Evolutionary conservation across 2,888 invertebrate genomes (phyloP).

Genomic region (Stegana nigrithorax): DNA sequence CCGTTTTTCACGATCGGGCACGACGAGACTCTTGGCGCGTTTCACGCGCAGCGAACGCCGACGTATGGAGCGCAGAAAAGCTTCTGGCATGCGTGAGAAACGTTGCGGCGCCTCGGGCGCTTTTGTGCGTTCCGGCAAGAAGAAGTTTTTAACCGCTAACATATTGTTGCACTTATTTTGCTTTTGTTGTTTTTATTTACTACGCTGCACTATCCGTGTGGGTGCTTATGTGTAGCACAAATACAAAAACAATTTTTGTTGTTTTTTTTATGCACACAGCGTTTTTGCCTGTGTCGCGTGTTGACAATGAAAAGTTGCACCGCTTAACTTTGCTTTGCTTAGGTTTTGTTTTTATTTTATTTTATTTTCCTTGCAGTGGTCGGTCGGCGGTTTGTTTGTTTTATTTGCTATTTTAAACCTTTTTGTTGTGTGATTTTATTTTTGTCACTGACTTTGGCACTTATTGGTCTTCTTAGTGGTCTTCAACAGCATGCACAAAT

Average conservation of each 20-base stretch:
- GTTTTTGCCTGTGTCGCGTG: too few species aligned
- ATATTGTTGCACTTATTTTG: slow-evolving; percentile 60
- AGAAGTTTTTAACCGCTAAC: slow-evolving; percentile 81
- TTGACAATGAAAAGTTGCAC: slow-evolving; percentile 11
- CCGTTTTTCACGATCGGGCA: slow-evolving; percentile 77
- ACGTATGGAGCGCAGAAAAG: slow-evolving; percentile 78
- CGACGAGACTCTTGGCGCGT: slow-evolving; percentile 79
- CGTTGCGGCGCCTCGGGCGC: slow-evolving; percentile 72
- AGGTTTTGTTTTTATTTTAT: slow-evolving; percentile 28
- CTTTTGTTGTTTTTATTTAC: slow-evolving; percentile 15
- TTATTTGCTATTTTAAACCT: slow-evolving; percentile 25
- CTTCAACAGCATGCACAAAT: not conserved
- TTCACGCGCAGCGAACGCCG: slow-evolving; percentile 79
- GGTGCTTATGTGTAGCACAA: slow-evolving; percentile 23
- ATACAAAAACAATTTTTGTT: too few species aligned
- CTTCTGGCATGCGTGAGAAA: slow-evolving; percentile 79
- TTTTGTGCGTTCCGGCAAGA: slow-evolving; percentile 73
- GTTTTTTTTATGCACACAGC: too few species aligned
- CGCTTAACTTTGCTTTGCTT: slow-evolving; percentile 25
- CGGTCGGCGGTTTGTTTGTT: too few species aligned
- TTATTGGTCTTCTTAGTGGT: slow-evolving; percentile 41
- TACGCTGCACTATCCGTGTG: not conserved
- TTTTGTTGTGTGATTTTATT: slow-evolving; percentile 21
- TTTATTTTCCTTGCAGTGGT: slow-evolving; percentile 23
- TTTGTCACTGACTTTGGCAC: too few species aligned